Evolutionary conservation across 2,797 vertebrate genomes (phyloP).

Genomic region (Urocyon cinereoargenteus): DNA sequence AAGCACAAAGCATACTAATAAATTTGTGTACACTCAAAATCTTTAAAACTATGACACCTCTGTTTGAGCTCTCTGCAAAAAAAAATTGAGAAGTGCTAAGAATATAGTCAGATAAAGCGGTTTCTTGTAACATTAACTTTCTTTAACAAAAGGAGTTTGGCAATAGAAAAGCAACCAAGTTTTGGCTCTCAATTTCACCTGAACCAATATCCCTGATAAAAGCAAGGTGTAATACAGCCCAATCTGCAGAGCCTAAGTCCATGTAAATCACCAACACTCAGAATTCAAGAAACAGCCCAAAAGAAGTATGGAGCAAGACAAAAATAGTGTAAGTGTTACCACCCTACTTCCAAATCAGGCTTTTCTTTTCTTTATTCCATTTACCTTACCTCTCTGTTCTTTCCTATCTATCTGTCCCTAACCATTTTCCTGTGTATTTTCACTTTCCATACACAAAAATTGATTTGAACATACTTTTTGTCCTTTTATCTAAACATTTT

Average conservation of each 20-base stretch:
- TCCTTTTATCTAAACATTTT: background rate
- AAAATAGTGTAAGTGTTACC: background rate
- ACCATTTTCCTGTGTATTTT: constrained; percentile 11
- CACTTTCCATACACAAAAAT: background rate
- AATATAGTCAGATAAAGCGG: background rate
- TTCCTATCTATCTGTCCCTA: background rate
- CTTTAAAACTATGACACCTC: constrained; percentile 23
- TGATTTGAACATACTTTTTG: constrained; percentile 24
- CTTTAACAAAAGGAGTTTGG: constrained; percentile 20
- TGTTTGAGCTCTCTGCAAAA: background rate
- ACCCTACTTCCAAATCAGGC: background rate
- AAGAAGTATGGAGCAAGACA: background rate
- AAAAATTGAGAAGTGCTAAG: background rate
- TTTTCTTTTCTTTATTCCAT: constrained; percentile 29
- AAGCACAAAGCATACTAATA: background rate
- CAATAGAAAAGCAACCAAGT: background rate
- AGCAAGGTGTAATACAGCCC: background rate
- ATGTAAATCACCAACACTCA: background rate
- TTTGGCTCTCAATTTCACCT: constrained; percentile 8
- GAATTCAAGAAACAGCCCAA: constrained; percentile 18
- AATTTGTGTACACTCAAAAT: background rate
- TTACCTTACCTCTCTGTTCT: background rate
- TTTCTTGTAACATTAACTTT: background rate
- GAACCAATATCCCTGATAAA: background rate
- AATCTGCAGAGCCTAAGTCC: background rate